Evolutionary conservation across 2,113 vertebrate genomes (phyloP).

Genomic region (Bubo bubo): DNA sequence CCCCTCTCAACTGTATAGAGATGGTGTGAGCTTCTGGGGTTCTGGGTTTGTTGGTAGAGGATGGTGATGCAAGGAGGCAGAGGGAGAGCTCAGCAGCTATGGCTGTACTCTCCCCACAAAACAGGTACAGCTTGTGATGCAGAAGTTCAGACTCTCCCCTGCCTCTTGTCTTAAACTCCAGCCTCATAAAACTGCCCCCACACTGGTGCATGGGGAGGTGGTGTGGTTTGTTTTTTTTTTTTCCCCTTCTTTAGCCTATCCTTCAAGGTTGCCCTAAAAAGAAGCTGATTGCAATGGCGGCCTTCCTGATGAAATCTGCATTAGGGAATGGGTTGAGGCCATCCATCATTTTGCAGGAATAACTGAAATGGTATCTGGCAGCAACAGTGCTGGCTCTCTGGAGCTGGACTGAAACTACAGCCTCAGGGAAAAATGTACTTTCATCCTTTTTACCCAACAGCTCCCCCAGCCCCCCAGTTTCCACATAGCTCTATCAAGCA

Average conservation of each 20-base stretch:
- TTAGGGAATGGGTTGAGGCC: conserved; percentile 15
- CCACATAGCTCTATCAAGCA: not conserved
- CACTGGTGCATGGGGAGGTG: not conserved
- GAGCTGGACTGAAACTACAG: conserved; percentile 31
- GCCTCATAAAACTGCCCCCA: not conserved
- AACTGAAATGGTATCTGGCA: conserved; percentile 36
- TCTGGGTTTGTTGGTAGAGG: not conserved
- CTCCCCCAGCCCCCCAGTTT: not conserved
- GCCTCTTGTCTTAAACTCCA: not conserved
- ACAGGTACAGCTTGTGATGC: no score
- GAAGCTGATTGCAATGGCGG: not conserved
- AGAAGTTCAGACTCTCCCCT: not conserved
- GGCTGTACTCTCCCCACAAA: not conserved
- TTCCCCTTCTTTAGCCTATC: not conserved
- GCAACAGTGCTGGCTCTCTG: not conserved
- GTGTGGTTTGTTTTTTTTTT: not conserved
- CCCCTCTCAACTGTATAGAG: not conserved
- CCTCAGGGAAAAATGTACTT: conserved; percentile 37
- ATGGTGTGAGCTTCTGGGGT: not conserved
- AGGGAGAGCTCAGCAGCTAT: not conserved
- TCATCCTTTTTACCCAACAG: conserved; percentile 25
- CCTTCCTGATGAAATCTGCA: conserved; percentile 22
- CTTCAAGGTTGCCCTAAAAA: not conserved
- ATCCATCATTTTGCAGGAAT: not conserved
- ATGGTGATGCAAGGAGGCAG: not conserved